phyloP scores from a whole-genome alignment of 37 sponge, comb jelly and placozoan species.

The Crambe crambe region DNA sequence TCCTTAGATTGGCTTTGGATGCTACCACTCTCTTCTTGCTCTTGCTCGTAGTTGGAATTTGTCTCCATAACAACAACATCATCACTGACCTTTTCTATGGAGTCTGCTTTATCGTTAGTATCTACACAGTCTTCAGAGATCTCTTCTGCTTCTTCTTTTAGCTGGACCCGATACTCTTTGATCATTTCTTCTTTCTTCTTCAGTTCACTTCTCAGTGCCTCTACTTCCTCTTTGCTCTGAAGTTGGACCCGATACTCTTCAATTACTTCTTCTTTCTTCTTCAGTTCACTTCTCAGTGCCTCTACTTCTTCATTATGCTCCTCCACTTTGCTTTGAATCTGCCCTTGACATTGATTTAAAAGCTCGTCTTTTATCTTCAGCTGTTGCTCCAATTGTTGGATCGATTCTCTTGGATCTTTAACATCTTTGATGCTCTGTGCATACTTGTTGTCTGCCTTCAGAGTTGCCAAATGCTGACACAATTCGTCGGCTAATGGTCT shows the following conservation, averaged over 20 bases:
- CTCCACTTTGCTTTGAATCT: not conserved
- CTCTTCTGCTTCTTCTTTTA: too few species aligned
- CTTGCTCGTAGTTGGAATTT: too few species aligned
- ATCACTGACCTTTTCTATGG: too few species aligned
- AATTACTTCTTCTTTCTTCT: not conserved
- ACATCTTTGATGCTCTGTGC: not conserved
- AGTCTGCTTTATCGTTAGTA: too few species aligned
- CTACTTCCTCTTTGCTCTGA: too few species aligned
- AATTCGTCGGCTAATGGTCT: not conserved
- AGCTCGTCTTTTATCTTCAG: not conserved
- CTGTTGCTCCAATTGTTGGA: not conserved
- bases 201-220: too few species aligned
- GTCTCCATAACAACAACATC: too few species aligned
- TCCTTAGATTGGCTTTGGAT: too few species aligned
- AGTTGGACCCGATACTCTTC: not conserved
- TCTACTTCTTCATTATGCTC: not conserved
- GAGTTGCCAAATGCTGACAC: not conserved
- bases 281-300: not conserved
- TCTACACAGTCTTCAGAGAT: too few species aligned
- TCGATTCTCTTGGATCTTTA: not conserved
- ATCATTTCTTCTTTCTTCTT: too few species aligned
- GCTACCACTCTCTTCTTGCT: too few species aligned
- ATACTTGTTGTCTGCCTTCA: not conserved
- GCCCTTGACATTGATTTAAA: not conserved
- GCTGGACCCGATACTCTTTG: too few species aligned